Conservation (phyloP, 2,797 vertebrate species). For the Myiotriccus ornatus region DNA sequence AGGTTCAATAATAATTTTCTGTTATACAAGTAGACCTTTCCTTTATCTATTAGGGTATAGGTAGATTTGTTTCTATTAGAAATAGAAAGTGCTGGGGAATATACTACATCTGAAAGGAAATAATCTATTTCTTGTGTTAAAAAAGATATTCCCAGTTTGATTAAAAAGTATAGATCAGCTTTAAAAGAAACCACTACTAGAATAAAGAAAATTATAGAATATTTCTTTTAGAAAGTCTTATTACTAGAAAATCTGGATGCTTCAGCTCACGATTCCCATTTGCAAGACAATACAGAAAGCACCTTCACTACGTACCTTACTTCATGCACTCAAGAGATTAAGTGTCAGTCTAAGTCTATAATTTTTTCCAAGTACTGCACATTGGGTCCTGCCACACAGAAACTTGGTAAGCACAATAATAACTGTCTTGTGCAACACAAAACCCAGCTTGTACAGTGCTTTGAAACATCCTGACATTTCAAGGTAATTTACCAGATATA, state of each 20-base stretch:
- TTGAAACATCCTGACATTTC: conserved; percentile 5
- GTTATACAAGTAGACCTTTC: not conserved
- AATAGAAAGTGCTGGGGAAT: not conserved
- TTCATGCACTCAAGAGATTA: not conserved
- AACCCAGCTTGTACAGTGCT: not conserved
- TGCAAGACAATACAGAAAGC: rapidly evolving
- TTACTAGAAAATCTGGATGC: not conserved
- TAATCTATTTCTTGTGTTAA: not conserved
- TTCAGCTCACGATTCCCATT: not conserved
- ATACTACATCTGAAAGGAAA: not conserved
- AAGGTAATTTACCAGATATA: conserved; percentile 30
- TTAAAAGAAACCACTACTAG: not conserved
- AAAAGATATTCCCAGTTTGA: not conserved
- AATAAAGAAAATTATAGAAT: not conserved
- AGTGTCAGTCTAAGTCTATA: not conserved
- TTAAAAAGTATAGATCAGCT: not conserved
- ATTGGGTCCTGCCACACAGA: not conserved
- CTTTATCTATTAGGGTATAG: not conserved
- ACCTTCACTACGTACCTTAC: not conserved
- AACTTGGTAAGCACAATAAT: conserved; percentile 12
- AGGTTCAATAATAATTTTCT: not conserved
- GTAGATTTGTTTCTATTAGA: not conserved
- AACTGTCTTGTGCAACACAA: not conserved
- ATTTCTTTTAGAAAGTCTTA: not conserved
- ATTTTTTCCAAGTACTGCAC: not conserved